Conservation (phyloP, 2,888 invertebrate species). For the Lithophane semibrunnea region DNA sequence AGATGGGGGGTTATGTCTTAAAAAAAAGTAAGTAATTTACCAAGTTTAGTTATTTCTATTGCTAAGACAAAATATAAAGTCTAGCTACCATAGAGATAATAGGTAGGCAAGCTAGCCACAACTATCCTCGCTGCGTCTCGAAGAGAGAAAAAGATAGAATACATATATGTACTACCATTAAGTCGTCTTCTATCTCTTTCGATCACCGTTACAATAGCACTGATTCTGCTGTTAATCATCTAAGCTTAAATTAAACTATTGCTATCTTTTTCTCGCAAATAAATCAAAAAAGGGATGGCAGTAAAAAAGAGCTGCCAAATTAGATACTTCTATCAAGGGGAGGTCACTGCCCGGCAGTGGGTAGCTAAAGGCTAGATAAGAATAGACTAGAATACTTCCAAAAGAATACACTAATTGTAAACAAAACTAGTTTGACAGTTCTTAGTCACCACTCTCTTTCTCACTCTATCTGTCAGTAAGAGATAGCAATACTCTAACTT, state of each 20-base stretch:
- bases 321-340: background rate
- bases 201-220: background rate
- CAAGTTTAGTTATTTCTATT: constrained; percentile 60
- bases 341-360: background rate
- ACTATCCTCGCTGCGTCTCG: background rate
- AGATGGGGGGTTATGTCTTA: background rate
- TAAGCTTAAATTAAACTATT: background rate
- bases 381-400: constrained; percentile 37
- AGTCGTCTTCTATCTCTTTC: constrained; percentile 15
- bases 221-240: background rate
- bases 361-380: constrained; percentile 7
- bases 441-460: background rate
- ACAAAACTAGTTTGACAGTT: background rate
- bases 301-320: constrained; percentile 6
- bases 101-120: constrained; percentile 13
- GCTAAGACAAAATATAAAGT: constrained; percentile 27
- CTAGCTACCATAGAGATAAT: constrained; percentile 22
- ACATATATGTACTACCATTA: background rate
- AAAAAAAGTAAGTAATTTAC: constrained; percentile 1
- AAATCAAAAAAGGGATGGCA: background rate
- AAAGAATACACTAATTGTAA: constrained; percentile 5
- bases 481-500: constrained; percentile 15
- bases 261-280: background rate
- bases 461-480: background rate
- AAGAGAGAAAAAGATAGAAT: constrained; percentile 19